Evolutionary conservation across 2,113 vertebrate species (phyloP).

Genomic region (Catharus bicknelli): DNA sequence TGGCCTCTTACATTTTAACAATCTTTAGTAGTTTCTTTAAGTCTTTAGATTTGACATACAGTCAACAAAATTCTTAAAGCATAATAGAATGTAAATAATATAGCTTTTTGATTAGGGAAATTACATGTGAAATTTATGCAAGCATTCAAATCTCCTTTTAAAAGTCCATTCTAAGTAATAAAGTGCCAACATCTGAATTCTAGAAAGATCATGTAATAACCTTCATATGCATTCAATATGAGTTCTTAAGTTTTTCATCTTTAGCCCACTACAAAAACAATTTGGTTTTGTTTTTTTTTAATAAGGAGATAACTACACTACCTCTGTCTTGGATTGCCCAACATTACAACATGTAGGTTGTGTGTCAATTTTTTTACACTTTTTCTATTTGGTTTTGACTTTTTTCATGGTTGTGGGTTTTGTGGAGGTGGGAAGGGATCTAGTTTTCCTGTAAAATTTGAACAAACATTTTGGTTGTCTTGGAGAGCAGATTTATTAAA

Average conservation of each 20-base stretch:
- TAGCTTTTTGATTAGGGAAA: background rate
- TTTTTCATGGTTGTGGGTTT: background rate
- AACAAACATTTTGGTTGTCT: background rate
- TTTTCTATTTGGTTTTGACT: background rate
- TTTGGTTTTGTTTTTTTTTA: background rate
- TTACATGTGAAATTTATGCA: background rate
- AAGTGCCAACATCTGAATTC: background rate
- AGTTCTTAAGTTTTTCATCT: background rate
- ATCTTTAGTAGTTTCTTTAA: background rate
- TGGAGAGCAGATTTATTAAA: slow-evolving; percentile 1
- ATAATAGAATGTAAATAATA: background rate
- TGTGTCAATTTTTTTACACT: background rate
- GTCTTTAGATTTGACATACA: background rate
- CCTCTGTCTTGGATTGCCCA: background rate
- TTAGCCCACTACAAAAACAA: background rate
- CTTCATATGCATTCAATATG: background rate
- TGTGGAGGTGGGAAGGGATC: background rate
- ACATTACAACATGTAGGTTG: background rate
- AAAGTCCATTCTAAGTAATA: background rate
- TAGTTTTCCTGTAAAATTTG: background rate
- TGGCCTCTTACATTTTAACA: background rate
- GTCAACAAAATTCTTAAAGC: background rate
- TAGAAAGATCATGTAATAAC: background rate
- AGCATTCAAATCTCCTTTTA: background rate
- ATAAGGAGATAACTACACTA: background rate